Percentiles rank a stretch among this genome's conserved stretches.
phyloP scores from a whole-genome alignment of 2,888 invertebrate genomes.

The Eurois occulta region DNA sequence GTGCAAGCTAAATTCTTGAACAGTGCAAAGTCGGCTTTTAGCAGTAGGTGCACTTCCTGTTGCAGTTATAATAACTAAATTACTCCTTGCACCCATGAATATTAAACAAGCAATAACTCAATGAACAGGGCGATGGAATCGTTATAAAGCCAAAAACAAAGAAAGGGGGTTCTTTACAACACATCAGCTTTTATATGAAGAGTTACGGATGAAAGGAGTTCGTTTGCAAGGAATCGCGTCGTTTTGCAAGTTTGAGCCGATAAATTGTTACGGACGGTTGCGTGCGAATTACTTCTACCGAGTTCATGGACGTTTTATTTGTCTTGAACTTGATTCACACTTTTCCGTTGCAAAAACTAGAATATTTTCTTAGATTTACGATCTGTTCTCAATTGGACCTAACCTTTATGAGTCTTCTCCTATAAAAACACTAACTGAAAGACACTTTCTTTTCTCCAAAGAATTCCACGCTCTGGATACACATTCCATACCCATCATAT shows the following conservation, averaged over 20 bases:
- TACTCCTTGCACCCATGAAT: constrained; percentile 50
- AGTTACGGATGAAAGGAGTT: constrained; percentile 74
- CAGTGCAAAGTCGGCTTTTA: constrained; percentile 28
- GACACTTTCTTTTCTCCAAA: constrained; percentile 18
- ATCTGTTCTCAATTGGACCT: constrained; percentile 4
- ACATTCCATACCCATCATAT: constrained; percentile 65
- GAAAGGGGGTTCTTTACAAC: constrained; percentile 56
- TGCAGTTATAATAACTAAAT: constrained; percentile 53
- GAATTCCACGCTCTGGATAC: constrained; percentile 36
- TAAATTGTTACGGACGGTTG: constrained; percentile 82
- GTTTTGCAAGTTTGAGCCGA: constrained; percentile 78
- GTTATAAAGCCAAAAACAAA: constrained; percentile 52
- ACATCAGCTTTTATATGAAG: constrained; percentile 53
- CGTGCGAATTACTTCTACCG: constrained; percentile 78
- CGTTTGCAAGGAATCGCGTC: constrained; percentile 70
- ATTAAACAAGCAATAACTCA: constrained; percentile 59
- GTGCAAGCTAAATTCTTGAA: constrained; percentile 21
- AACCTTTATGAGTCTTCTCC: not conserved
- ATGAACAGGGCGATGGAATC: constrained; percentile 45
- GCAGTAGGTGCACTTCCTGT: constrained; percentile 13
- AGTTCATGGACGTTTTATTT: constrained; percentile 78
- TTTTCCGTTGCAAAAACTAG: constrained; percentile 32
- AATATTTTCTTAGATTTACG: constrained; percentile 22
- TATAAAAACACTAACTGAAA: not conserved
- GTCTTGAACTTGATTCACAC: constrained; percentile 67